These are phyloP conservation scores for Agapostemon virescens DNA, from an alignment of 2,888 invertebrate genomes.

Conservation along the genomic window DNA sequence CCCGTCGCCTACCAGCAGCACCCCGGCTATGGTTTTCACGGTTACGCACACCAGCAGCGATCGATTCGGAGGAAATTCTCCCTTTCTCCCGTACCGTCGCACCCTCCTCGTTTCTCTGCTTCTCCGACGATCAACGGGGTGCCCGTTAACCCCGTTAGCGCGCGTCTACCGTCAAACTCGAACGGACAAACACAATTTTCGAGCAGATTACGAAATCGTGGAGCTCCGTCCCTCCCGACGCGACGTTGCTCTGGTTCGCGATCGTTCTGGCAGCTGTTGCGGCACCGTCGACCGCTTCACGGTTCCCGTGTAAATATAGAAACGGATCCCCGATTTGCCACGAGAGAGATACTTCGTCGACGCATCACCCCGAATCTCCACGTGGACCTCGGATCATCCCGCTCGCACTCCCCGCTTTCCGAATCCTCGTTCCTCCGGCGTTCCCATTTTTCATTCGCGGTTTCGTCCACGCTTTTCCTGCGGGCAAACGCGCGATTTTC, in stretches of 20 bases:
- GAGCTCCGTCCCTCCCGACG: neutral
- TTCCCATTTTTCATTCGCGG: constrained; percentile 14
- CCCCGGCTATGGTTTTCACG: constrained; percentile 50
- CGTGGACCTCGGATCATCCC: neutral
- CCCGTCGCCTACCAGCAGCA: constrained; percentile 39
- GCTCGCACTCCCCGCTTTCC: neutral
- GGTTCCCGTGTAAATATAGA: constrained; percentile 66
- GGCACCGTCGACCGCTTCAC: constrained; percentile 1
- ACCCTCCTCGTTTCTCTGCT: neutral
- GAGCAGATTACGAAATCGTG: neutral
- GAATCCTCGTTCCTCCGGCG: neutral
- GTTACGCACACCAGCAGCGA: constrained; percentile 40
- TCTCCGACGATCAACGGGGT: neutral
- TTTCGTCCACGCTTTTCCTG: too few relatives aligned
- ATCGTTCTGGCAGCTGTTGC: constrained; percentile 2
- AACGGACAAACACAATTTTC: neutral
- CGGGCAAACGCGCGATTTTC: too few relatives aligned
- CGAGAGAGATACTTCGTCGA: constrained; percentile 60
- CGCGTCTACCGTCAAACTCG: neutral
- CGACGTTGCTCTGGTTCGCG: constrained; percentile 11
- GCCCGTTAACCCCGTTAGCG: constrained; percentile 9
- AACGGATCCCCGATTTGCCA: constrained; percentile 58
- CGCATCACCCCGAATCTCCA: constrained; percentile 21
- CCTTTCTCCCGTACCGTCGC: neutral
- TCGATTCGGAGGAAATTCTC: constrained; percentile 55